Base-by-base conservation (phyloP, 2,797 vertebrate genomes). In the Cossypha dichroa region DNA sequence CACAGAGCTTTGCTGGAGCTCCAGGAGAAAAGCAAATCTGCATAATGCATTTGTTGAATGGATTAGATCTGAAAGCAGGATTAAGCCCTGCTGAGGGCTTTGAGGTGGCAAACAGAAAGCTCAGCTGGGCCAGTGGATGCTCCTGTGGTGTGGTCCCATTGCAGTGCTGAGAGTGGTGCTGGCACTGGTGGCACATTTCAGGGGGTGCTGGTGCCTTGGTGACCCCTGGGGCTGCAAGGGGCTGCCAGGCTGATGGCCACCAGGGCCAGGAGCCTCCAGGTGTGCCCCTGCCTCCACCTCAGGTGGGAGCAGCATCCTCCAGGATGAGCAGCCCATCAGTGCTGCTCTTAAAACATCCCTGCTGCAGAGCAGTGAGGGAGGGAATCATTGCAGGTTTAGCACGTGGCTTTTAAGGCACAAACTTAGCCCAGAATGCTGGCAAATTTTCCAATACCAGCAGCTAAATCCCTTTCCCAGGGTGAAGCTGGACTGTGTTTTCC, bases 41-140 rank as follows among this genome's bases (percentile, higher is more conserved):
- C 16, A 3, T 68, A 75, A 88, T 91, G 46, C 43, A 70, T 92
- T 85, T 93, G 41, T 93, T 91, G 72, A 78, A 60, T 41, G 69
- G 67, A 93, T 94, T 88, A 92, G 43, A 46, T 77, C 60, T 90
- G 72, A 85, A 91, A 94, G 73, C 72, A 85, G 70, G 78, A 90
- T 96, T 94, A 96, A 91, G 58, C 22, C n/a, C 38, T 93, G n/a
- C 67, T 80, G 34, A 56, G 80, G 56, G 54, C 85, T 83, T 79
- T 6, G 33, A 51, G 67, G 52, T 82, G 63, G 59, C 80, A 80
- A 85, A 83, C 34, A 69, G 60, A 60, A 29, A 69, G 59, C 58
- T 88, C 73, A 83, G 41, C 48, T 5, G 11, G 59, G 69, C 54
- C 56, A 26, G 55, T 6, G 82, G 45, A 7, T 56, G 46, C 48